Percentiles rank a stretch among this genome's conserved stretches.
Conservation (phyloP, 1,140 invertebrate species). For the Lepidurus arcticus region DNA sequence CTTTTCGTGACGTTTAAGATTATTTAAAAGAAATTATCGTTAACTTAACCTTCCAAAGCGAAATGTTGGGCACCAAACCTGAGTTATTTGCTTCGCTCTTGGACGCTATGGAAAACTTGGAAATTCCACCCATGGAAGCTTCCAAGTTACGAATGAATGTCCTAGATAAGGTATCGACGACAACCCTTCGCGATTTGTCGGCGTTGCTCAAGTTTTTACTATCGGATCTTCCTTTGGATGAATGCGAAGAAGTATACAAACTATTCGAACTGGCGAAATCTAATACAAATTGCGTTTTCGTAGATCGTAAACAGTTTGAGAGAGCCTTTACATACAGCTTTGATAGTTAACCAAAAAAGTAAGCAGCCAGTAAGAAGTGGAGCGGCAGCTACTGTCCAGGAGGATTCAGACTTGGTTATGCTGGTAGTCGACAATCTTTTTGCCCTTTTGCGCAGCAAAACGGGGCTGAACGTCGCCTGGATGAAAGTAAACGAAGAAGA, state of each 20-base stretch:
- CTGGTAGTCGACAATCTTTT: background rate
- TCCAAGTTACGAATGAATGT: background rate
- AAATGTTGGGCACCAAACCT: background rate
- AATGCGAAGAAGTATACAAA: background rate
- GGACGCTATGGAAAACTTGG: slow-evolving; percentile 15
- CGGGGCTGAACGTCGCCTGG: background rate
- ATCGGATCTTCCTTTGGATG: background rate
- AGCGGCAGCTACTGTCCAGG: background rate
- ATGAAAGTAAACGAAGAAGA: slow-evolving; percentile 2
- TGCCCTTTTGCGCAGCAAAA: background rate
- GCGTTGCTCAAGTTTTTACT: background rate
- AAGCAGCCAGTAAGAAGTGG: background rate
- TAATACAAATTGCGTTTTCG: background rate
- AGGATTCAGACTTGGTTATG: background rate
- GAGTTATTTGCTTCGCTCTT: background rate
- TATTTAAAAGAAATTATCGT: background rate
- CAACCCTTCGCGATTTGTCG: background rate
- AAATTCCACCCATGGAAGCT: background rate
- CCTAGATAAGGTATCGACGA: background rate
- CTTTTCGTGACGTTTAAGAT: background rate
- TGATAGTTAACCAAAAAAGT: background rate
- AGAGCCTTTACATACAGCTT: background rate
- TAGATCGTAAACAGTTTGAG: background rate
- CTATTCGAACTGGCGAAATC: background rate
- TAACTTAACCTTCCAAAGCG: background rate